Percentiles rank a stretch among this genome's conserved stretches.
Evolutionary conservation across 2,113 vertebrate species (phyloP).

Genomic region (Fregata magnificens): DNA sequence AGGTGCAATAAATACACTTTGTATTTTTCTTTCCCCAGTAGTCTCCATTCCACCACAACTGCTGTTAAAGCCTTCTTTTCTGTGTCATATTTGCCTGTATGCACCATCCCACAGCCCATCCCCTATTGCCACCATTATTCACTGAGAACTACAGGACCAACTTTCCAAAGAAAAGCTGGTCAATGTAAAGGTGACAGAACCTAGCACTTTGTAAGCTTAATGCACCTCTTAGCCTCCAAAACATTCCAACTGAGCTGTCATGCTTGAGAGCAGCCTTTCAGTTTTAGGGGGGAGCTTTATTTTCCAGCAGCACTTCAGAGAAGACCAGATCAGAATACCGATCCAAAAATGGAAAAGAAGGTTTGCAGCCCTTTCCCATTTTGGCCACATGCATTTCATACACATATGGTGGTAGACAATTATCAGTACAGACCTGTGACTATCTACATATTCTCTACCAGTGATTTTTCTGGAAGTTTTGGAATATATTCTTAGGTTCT

Average conservation of each 20-base stretch:
- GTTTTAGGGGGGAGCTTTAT: constrained; percentile 8
- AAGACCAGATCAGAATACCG: not conserved
- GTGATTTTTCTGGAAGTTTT: not conserved
- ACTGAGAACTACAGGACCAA: not conserved
- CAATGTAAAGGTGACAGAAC: constrained; percentile 6
- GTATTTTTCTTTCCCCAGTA: not conserved
- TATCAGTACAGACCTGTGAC: not conserved
- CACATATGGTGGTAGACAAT: not conserved
- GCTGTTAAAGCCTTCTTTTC: not conserved
- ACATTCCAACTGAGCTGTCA: not conserved
- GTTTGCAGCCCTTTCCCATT: not conserved
- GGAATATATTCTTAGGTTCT: not conserved
- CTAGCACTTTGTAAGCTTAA: not conserved
- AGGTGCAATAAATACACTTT: not conserved
- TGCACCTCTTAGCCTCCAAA: not conserved
- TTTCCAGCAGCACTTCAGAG: not conserved
- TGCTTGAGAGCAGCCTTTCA: not conserved
- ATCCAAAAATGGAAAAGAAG: constrained; percentile 40
- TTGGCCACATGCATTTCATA: not conserved
- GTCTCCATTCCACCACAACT: not conserved
- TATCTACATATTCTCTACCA: not conserved
- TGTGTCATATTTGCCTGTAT: accelerated
- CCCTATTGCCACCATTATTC: not conserved
- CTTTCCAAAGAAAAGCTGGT: not conserved
- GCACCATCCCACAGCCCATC: not conserved